Base-by-base conservation (phyloP, 2,113 vertebrate genomes). In the Anas platyrhynchos region DNA sequence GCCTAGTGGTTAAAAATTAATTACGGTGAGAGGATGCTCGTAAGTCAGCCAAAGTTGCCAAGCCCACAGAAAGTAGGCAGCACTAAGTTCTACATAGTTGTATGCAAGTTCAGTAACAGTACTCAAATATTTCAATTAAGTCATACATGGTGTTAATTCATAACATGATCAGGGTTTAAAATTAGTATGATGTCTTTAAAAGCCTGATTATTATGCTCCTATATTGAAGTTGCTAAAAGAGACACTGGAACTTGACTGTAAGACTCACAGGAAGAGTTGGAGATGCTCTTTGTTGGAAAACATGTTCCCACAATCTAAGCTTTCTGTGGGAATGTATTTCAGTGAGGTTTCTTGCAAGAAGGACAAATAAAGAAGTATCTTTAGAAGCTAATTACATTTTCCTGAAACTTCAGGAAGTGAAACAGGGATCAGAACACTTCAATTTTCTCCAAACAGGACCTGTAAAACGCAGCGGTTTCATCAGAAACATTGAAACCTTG, bases 351-450 rank as follows among this genome's bases (percentile, higher is more conserved):
- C 31, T 82, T 94, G 14, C 25, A 38, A 27, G 66, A 94, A 84
- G 31, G 23, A 25, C 12, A 13, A 52, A 52, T 32, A 22, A 11
- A 27, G 43, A 61, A 16, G 13, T 48, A 48, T 48, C 34, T 79
- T 27, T 27, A 56, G 48, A 83, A 29, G 13, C 48, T 52, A 10
- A 56, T 61, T 43, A 38, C 1, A 2, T 22, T 82, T 91, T 80
- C 18, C 22, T 86, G 72, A 73, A 38, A 62, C 62, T 92, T 96
- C 62, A 65, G 50, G 23, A 83, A 78, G 12, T 44, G 84, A 94
- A 92, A 43, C 17, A 38, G 32, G 62, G 15, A 83, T 58, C 11
- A 34, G 43, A 74, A 58, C 3, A 43, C 32, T 68, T 76, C 7
- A 22, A 0, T 83, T 86, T 66, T 71, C 46, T 84, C 56, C 41